phyloP scores from a whole-genome alignment of 2,113 vertebrate species.

The Microtus ochrogaster region DNA sequence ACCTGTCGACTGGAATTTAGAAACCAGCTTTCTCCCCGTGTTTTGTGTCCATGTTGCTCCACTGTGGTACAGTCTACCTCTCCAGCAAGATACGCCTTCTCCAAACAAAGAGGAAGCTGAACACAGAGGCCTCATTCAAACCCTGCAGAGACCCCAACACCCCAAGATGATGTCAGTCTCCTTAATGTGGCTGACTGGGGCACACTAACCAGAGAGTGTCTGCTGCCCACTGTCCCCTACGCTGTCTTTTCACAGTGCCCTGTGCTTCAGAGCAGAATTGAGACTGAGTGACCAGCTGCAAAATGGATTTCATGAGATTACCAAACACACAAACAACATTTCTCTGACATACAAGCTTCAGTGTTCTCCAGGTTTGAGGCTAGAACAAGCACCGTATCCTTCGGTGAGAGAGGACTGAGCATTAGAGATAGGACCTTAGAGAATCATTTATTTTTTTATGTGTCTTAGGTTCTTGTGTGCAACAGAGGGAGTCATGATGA shows the following conservation, averaged over 20 bases:
- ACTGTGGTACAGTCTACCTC: not conserved
- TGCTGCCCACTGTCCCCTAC: fast-evolving
- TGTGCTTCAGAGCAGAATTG: not conserved
- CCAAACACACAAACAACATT: not conserved
- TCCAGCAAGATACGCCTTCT: not conserved
- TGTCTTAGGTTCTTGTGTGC: too few relatives aligned
- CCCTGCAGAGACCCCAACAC: too few relatives aligned
- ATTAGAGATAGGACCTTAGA: not conserved
- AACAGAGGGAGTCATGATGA: not conserved
- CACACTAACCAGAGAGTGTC: too few relatives aligned
- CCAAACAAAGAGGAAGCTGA: not conserved
- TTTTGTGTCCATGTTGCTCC: too few relatives aligned
- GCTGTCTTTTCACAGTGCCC: not conserved
- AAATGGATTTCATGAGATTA: not conserved
- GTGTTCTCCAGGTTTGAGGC: not conserved
- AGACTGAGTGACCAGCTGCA: not conserved
- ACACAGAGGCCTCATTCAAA: not conserved
- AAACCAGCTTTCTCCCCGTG: not conserved
- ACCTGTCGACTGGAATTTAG: not conserved
- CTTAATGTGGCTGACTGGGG: not conserved
- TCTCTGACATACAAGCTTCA: not conserved
- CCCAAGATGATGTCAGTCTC: not conserved
- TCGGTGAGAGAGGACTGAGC: not conserved
- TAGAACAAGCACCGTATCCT: not conserved
- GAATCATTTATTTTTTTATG: too few relatives aligned